These are phyloP conservation scores for Bombyx mori DNA, from an alignment of 1,140 invertebrate species.

Conservation along the genomic window DNA sequence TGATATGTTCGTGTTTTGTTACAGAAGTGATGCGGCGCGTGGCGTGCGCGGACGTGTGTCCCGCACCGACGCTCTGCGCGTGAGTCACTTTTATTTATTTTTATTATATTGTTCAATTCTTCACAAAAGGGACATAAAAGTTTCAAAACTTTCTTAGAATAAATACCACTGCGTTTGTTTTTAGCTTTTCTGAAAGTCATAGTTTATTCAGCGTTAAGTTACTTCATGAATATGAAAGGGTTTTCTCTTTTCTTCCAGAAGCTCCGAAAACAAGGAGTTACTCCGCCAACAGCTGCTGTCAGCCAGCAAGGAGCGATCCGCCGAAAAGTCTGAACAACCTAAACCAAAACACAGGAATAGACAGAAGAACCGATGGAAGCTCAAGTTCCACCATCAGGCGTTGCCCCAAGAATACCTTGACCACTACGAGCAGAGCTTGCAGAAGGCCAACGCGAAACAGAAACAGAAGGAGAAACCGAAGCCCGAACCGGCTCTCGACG, in stretches of 20 bases:
- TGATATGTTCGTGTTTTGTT: constrained; percentile 23
- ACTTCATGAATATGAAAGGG: no score
- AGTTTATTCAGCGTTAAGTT: neutral
- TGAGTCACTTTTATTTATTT: neutral
- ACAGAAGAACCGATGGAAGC: constrained; percentile 79
- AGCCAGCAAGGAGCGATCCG: constrained; percentile 41
- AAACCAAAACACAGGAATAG: constrained; percentile 66
- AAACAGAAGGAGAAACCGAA: constrained; percentile 59
- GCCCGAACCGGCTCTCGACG: constrained; percentile 32
- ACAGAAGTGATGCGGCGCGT: constrained; percentile 64
- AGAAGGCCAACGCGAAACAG: constrained; percentile 47
- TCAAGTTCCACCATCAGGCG: constrained; percentile 87
- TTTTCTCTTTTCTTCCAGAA: constrained; percentile 29
- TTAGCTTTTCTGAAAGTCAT: no score
- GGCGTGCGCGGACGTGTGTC: constrained; percentile 52
- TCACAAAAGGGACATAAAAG: neutral
- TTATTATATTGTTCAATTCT: neutral
- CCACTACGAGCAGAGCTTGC: constrained; percentile 82
- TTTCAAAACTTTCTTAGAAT: neutral
- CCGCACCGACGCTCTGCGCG: constrained; percentile 26
- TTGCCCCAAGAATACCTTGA: constrained; percentile 84
- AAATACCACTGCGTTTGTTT: no score
- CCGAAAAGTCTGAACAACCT: constrained; percentile 34
- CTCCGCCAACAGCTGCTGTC: constrained; percentile 55
- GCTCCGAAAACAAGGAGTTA: constrained; percentile 57